phyloP scores from a whole-genome alignment of 2,888 invertebrate genomes.

The Crematogaster levior region DNA sequence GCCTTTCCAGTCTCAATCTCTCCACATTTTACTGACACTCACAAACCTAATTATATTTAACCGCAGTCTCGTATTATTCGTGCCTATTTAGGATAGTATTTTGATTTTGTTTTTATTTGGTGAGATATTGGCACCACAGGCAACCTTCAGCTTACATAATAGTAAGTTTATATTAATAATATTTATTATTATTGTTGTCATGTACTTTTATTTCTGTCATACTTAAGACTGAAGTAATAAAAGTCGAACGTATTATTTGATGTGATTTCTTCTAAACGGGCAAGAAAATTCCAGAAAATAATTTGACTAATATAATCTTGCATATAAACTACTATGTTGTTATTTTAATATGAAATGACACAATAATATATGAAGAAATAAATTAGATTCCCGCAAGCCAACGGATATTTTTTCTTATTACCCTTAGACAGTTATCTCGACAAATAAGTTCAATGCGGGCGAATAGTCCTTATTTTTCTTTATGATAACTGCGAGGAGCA shows the following conservation, averaged over 20 bases:
- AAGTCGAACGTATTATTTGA: background rate
- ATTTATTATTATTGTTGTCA: no score
- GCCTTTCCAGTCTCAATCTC: constrained; percentile 63
- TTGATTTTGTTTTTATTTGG: constrained; percentile 7
- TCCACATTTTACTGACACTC: constrained; percentile 78
- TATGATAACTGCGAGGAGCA: constrained; percentile 65
- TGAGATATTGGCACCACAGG: background rate
- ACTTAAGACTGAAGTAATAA: background rate
- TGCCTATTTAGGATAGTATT: constrained; percentile 50
- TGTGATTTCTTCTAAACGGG: background rate
- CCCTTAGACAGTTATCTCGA: constrained; percentile 13
- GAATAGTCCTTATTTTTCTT: constrained; percentile 59
- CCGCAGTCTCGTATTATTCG: constrained; percentile 69
- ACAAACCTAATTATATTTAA: constrained; percentile 81
- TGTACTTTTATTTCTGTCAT: background rate
- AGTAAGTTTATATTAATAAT: background rate
- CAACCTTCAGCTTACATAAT: background rate
- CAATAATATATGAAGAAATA: background rate
- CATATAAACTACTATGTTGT: background rate
- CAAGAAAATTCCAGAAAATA: background rate
- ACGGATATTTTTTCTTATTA: constrained; percentile 23
- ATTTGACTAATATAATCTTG: background rate
- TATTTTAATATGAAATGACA: background rate
- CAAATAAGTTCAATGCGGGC: constrained; percentile 39
- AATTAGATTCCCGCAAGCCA: constrained; percentile 3